phyloP scores from a whole-genome alignment of 2,888 invertebrate species.

The Dimorphilus gyrociliatus region DNA sequence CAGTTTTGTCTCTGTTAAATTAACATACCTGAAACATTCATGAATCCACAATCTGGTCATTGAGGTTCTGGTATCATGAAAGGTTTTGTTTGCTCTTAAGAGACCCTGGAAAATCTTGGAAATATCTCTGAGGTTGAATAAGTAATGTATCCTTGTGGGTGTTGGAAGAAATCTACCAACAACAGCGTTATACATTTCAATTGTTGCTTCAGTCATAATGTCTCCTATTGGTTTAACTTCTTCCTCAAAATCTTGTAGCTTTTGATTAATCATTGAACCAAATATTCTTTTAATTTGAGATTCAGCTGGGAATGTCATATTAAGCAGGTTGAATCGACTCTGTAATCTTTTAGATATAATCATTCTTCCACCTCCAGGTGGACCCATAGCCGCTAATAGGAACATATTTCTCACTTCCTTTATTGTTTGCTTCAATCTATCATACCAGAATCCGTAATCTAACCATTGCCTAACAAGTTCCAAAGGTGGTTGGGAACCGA shows the following conservation, averaged over 20 bases:
- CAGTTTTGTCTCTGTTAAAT: neutral
- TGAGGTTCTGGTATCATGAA: conserved; percentile 52
- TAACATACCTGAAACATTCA: conserved; percentile 48
- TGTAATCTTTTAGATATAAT: conserved; percentile 35
- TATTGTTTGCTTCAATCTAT: conserved; percentile 57
- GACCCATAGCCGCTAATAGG: conserved; percentile 35
- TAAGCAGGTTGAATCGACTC: conserved; percentile 38
- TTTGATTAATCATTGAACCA: conserved; percentile 65
- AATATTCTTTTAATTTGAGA: conserved; percentile 49
- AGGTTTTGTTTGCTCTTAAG: conserved; percentile 56
- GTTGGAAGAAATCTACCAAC: conserved; percentile 35
- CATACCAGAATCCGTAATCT: conserved; percentile 78
- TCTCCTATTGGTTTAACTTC: conserved; percentile 50
- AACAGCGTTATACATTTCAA: conserved; percentile 35
- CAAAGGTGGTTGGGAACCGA: conserved; percentile 72
- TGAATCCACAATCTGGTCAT: conserved; percentile 69
- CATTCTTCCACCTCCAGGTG: conserved; percentile 38
- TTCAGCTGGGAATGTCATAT: conserved; percentile 53
- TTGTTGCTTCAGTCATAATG: conserved; percentile 38
- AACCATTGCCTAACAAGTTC: conserved; percentile 69
- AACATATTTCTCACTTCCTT: conserved; percentile 51
- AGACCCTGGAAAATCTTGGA: conserved; percentile 62
- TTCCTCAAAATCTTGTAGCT: conserved; percentile 56
- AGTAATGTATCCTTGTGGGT: conserved; percentile 38
- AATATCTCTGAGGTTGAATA: conserved; percentile 48